Evolutionary conservation across 2,113 vertebrate genomes (phyloP).

Genomic region (Phoxinus phoxinus): DNA sequence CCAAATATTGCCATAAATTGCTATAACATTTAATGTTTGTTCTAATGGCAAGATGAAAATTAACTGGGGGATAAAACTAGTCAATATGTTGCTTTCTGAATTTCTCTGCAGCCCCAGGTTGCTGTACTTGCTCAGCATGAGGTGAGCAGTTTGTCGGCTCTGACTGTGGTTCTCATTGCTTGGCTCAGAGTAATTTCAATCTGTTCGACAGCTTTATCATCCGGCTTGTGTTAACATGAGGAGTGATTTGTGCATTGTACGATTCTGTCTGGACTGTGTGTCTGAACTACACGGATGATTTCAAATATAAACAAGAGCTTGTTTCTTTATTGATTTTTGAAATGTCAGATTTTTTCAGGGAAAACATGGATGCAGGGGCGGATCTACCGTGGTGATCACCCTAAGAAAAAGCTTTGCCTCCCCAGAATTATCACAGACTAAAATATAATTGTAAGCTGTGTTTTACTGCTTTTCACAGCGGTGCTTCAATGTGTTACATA

Average conservation of each 20-base stretch:
- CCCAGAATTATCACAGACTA: no score
- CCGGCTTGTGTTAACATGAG: slow-evolving; percentile 22
- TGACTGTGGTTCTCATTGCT: slow-evolving; percentile 30
- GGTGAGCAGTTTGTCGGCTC: slow-evolving; percentile 43
- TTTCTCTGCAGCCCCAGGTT: slow-evolving; percentile 29
- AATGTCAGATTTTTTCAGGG: neutral
- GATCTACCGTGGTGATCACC: no score
- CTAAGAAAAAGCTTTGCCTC: no score
- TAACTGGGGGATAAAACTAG: slow-evolving; percentile 1
- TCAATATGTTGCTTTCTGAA: slow-evolving; percentile 32
- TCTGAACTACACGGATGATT: slow-evolving; percentile 8
- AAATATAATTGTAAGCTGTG: no score
- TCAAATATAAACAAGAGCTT: neutral
- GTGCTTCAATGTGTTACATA: no score
- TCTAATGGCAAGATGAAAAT: slow-evolving; percentile 8
- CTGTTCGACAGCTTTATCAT: slow-evolving; percentile 43
- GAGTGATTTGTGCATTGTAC: slow-evolving; percentile 3
- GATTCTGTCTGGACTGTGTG: slow-evolving; percentile 29
- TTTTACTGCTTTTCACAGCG: no score
- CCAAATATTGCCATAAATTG: slow-evolving; percentile 9
- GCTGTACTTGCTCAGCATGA: slow-evolving; percentile 44
- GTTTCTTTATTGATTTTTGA: slow-evolving; percentile 20
- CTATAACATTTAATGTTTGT: neutral
- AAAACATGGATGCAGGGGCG: neutral
- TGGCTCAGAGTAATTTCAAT: slow-evolving; percentile 45